Evolutionary conservation across 2,888 invertebrate genomes (phyloP).

Genomic region (Metallyticus violacea): DNA sequence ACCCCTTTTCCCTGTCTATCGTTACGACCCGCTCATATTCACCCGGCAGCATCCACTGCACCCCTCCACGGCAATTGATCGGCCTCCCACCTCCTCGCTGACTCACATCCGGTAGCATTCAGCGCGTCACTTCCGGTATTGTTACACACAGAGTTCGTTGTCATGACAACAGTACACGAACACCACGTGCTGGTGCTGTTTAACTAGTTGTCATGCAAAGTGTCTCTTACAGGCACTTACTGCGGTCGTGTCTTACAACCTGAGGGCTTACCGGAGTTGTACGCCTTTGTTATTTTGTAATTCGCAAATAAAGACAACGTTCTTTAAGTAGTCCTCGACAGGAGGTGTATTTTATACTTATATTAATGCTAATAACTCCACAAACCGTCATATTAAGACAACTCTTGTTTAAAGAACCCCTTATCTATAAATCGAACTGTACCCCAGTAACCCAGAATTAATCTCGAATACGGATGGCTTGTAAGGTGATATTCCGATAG

Average conservation of each 20-base stretch:
- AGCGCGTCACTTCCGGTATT: not conserved
- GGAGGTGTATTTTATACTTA: no score
- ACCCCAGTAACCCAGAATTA: no score
- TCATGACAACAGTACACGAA: not conserved
- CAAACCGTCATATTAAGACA: no score
- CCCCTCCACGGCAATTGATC: not conserved
- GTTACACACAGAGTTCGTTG: not conserved
- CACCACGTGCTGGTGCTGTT: not conserved
- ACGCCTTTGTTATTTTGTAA: no score
- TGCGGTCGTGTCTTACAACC: not conserved
- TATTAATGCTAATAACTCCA: no score
- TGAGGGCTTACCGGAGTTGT: no score
- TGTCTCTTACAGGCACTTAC: not conserved
- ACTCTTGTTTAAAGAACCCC: no score
- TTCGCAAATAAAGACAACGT: no score
- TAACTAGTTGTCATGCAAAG: not conserved
- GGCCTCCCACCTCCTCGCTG: constrained; percentile 7
- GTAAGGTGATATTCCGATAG: no score
- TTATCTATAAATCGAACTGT: no score
- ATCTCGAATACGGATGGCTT: no score
- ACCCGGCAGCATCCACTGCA: not conserved
- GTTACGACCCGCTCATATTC: not conserved
- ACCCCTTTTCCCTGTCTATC: not conserved
- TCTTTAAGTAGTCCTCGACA: no score
- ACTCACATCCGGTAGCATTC: constrained; percentile 10